These are phyloP conservation scores for Acinonyx jubatus DNA, from an alignment of 2,113 vertebrate species.

Conservation along the genomic window DNA sequence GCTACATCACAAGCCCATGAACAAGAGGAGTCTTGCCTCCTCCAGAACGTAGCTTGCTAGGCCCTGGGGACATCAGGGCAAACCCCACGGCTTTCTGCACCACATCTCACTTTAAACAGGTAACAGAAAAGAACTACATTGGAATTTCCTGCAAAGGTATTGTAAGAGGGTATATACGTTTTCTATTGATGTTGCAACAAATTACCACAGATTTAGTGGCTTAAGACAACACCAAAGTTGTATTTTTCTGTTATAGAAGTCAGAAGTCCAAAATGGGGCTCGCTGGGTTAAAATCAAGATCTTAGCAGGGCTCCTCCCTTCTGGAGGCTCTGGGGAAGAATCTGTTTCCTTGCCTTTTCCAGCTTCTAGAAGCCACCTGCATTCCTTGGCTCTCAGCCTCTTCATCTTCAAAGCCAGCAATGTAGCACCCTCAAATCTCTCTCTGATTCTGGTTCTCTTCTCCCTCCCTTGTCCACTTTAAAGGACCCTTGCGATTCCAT, in stretches of 20 bases:
- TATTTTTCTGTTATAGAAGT: neutral
- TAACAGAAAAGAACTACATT: neutral
- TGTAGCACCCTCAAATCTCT: neutral
- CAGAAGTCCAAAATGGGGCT: neutral
- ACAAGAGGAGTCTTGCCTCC: fast-evolving
- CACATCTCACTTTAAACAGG: neutral
- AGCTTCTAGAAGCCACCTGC: neutral
- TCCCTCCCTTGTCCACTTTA: neutral
- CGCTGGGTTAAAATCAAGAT: neutral
- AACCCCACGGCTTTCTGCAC: neutral
- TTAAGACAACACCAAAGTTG: neutral
- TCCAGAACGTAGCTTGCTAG: neutral
- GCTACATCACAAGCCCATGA: fast-evolving
- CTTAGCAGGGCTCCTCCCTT: neutral
- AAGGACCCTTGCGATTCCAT: neutral
- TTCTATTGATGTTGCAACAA: neutral
- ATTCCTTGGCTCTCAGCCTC: neutral
- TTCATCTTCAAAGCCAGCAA: neutral
- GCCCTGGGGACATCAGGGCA: fast-evolving
- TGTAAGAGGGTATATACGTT: neutral
- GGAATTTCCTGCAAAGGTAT: neutral
- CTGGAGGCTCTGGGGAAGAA: neutral
- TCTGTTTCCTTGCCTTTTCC: neutral
- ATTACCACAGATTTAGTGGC: neutral
- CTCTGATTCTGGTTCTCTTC: neutral